A percentile compares a stretch with the other conserved stretches of the same genome.
phyloP scores from a whole-genome alignment of 30 jellyfish, hydroid and myxozoan species.

The Hydra vulgaris region DNA sequence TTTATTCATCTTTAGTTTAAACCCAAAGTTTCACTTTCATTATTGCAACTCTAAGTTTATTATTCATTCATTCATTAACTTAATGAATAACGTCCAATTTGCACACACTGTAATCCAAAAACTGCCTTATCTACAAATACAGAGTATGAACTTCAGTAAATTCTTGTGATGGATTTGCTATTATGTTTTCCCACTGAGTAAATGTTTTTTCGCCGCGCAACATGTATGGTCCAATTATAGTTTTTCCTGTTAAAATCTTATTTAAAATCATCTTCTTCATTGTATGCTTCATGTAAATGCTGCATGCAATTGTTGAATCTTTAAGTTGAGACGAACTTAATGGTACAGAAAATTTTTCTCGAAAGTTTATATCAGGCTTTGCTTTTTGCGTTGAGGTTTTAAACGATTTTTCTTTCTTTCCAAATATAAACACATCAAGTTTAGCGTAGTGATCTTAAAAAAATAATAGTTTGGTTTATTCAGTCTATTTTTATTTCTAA shows the following conservation, averaged over 20 bases:
- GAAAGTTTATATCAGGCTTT: conserved; percentile 48
- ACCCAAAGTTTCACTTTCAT: no score
- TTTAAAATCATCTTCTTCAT: conserved; percentile 27
- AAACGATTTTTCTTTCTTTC: conserved; percentile 31
- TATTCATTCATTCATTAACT: no score
- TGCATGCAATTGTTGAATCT: conserved; percentile 36
- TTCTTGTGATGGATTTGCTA: conserved; percentile 67
- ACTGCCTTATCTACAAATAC: conserved; percentile 27
- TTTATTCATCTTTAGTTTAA: no score
- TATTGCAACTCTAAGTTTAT: no score
- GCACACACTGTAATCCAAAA: no score
- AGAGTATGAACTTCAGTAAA: conserved; percentile 42
- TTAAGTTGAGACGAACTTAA: conserved; percentile 35
- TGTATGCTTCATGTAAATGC: conserved; percentile 42
- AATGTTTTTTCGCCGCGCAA: conserved; percentile 26
- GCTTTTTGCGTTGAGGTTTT: conserved; percentile 55
- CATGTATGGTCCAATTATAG: conserved; percentile 93
- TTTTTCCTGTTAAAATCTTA: conserved; percentile 48
- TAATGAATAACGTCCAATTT: no score
- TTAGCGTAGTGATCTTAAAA: conserved; percentile 43
- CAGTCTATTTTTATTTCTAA: no score
- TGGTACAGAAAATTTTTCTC: conserved; percentile 27
- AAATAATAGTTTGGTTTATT: neutral
- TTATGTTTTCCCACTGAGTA: conserved; percentile 83
- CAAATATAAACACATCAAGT: conserved; percentile 37